A percentile compares a stretch with the other conserved stretches of the same genome.
Evolutionary conservation across 30 jellyfish, hydroid and myxozoan species (phyloP).

Genomic region (Turritopsis dohrnii): DNA sequence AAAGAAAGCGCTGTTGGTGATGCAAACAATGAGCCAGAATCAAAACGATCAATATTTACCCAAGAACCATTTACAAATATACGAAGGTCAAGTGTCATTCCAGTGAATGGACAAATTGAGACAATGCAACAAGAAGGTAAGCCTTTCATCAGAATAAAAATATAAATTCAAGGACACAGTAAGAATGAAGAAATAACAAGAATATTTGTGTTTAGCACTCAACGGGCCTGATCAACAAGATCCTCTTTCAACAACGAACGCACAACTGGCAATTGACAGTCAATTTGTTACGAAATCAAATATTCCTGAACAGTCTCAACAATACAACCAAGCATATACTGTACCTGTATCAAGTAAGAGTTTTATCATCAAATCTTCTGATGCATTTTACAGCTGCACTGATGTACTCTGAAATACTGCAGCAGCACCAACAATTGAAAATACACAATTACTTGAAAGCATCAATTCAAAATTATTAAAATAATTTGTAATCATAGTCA

Average conservation of each 20-base stretch:
- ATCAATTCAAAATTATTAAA: not conserved
- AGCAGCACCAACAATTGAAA: too few species aligned
- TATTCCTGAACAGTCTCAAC: not conserved
- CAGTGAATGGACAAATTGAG: not conserved
- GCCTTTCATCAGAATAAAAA: not conserved
- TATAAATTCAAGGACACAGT: not conserved
- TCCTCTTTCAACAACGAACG: not conserved
- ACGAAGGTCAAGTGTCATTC: not conserved
- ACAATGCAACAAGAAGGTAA: not conserved
- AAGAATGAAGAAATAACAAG: too few species aligned
- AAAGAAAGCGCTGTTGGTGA: not conserved
- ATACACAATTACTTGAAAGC: not conserved
- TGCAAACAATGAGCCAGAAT: conserved; percentile 8
- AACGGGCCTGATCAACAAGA: not conserved
- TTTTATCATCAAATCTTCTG: too few species aligned
- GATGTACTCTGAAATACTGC: too few species aligned
- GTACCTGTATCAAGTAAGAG: not conserved
- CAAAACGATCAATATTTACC: not conserved
- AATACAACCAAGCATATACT: not conserved
- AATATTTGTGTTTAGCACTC: not conserved
- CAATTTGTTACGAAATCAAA: not conserved
- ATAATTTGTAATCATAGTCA: not conserved
- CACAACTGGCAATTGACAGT: not conserved
- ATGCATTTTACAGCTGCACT: too few species aligned
- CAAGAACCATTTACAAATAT: not conserved